These are phyloP conservation scores for Ceyx melanurus DNA, from an alignment of 2,113 vertebrate species.

Conservation along the genomic window DNA sequence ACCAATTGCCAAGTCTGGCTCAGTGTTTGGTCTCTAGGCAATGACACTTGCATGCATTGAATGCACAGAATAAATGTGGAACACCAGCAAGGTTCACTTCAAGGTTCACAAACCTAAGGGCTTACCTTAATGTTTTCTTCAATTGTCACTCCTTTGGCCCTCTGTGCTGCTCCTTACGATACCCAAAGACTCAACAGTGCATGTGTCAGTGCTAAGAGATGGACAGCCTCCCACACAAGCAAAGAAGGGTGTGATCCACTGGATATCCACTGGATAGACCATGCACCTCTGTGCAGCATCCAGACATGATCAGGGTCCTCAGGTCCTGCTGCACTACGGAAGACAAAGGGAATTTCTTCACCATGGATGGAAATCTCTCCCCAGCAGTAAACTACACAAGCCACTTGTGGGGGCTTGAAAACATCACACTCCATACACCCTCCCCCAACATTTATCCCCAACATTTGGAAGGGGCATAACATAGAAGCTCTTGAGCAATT, in stretches of 20 bases:
- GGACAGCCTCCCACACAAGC: neutral
- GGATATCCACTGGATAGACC: neutral
- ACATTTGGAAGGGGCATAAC: neutral
- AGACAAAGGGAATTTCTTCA: neutral
- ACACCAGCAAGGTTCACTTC: rapidly evolving
- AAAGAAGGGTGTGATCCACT: neutral
- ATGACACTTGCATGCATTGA: rapidly evolving
- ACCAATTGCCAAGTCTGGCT: neutral
- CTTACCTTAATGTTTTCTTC: neutral
- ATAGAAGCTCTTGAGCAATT: neutral
- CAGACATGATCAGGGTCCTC: neutral
- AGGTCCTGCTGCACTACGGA: neutral
- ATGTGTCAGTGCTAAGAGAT: neutral
- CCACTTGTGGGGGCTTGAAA: neutral
- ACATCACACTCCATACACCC: too few species aligned
- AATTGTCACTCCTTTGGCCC: neutral
- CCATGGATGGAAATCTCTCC: neutral
- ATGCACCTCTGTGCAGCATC: neutral
- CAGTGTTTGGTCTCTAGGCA: rapidly evolving
- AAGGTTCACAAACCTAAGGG: neutral
- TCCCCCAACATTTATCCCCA: neutral
- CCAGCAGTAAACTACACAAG: neutral
- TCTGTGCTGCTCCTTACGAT: neutral
- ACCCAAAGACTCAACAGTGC: neutral
- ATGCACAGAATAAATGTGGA: neutral